Base-by-base conservation (phyloP, 2,797 vertebrate genomes). In the Artibeus jamaicensis region DNA sequence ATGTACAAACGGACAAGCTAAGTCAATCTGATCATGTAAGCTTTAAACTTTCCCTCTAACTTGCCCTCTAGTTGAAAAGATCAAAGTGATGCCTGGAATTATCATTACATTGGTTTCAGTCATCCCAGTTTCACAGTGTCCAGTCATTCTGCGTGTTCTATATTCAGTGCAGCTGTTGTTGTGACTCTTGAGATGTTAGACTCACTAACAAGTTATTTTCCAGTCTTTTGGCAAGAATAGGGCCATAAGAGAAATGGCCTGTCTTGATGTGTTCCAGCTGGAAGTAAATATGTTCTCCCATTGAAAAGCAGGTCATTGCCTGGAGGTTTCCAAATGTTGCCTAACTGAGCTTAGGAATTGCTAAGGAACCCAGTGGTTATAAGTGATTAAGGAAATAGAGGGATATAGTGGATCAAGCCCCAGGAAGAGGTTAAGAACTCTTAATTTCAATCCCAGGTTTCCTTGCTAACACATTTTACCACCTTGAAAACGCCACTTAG, bases 131-230 rank as follows among this genome's bases (percentile, higher is more conserved):
- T 96, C 96, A 97, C 97, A 96, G 92, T 68, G 4, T 76, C 94
- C 96, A 78, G 67, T 93, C 96, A 94, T 86, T 91, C 91, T 82
- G 71, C 14, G 76, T 88, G 57, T 70, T 91, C 93, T 93, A 44
- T 96, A 95, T 89, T 97, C 95, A 89, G 95, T 21, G 74, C 95
- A 96, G 95, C 97, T 97, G 96, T 83, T 95, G 94, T 83, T 94
- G 96, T 88, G 97, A 65, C 97, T 97, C 93, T 93, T 85, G 94
- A 94, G 96, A 97, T 93, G 95, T 94, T 89, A 86, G 76, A 84
- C 73, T 96, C 95, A 53, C 95, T 97, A 96, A 97, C 93, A 97
- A 97, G 97, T 97, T 96, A 97, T 97, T 97, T 98, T 98, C 97
- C 97, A 97, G 94, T 97, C 97, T 97, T 96, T 96, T 97, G 97